Base-by-base conservation (phyloP, 2,797 vertebrate species). In the Neopelma chrysocephalum region DNA sequence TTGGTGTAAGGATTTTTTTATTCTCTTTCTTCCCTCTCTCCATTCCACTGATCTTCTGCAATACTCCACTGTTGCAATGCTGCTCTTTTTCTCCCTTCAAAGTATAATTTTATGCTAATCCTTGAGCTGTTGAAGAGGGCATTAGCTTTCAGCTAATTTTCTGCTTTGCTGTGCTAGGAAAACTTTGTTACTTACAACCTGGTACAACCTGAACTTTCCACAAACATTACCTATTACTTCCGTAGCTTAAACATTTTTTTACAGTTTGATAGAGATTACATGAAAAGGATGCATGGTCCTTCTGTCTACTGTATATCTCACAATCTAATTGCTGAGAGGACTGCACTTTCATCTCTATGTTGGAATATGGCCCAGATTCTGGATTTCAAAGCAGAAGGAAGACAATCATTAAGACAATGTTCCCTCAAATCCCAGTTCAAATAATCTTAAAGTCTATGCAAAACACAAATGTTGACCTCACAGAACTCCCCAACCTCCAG, bases 81-180 rank as follows among this genome's bases (percentile, higher is more conserved):
- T 89, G 78, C 72, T 91, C 84, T 97, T 92, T 93, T 90, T 79
- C 68, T 79, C 94, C 81, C 96, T 97, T 97, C 88, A 92, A 76
- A 95, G 96, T 90, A 95, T 98, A 98, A 98, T 98, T 97, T 98
- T 98, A 98, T 98, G 98, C 87, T 98, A 98, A 98, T 98, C 98
- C 98, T 97, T 48, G 95, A 94, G 95, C 97, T 97, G 96, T 92
- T 97, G 96, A 93, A 95, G 96, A 90, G 78, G 60, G 69, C 90
- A 96, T 97, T 95, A 97, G 91, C 89, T 97, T 97, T 97, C 96
- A 96, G 72, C 96, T 97, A 94, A 89, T 96, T 97, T 96, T 94
- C 85, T 95, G 88, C 91, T 92, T 90, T 91, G 64, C 75, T 72
- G 72, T 62, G 43, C 79, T 58, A 75, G 58, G 95, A 72, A 95